Evolutionary conservation across 2,113 vertebrate species (phyloP), one percentile per base, ranked within the genome.

Genomic region (Phalacrocorax carbo): DNA sequence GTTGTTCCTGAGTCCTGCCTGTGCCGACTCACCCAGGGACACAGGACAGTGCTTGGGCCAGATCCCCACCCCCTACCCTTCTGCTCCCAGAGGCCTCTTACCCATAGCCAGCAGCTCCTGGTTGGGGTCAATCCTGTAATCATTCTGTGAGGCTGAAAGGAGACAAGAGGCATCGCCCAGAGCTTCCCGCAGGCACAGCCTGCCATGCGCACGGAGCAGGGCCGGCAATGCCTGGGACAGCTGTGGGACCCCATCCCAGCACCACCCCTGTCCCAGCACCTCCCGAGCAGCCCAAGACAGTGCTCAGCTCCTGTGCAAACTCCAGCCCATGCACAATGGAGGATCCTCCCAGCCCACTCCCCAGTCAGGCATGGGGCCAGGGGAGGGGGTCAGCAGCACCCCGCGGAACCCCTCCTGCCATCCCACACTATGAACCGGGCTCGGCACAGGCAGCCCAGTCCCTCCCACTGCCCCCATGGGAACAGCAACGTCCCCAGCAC

Each of bases 31-130:
- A 26, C n/a, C 36, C 22, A 11, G n/a, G n/a, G 60, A 75, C 46
- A 54, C 22, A 4, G 0, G 0, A 61, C 1, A 2, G 52, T 4
- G 3, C 70, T 62, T 5, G 0, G 34, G 55, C 25, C 1, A 2
- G 29, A 54, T 5, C 19, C 38, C 10, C 7, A 48, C 0, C 17
- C 48, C 46, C 54, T 54, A 34, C 22, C 44, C 36, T 25, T n/a
- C 81, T 32, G n/a, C 40, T 71, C 22, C 3, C 0, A 69, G 40
- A 5, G 5, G 68, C 29, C 25, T 58, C 98, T 98, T 97, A 98
- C 99, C 99, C 6, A 99, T 99, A 5, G 99, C 99, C 95, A 99
- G 97, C 86, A 99, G 98, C 96, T 99, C 99, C 98, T 99, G 99
- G 98, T 99, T 98, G 82, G 99, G 95, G 48, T 99, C 95, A 8